A percentile compares a stretch with the other conserved stretches of the same genome.
phyloP scores from a whole-genome alignment of 2,888 invertebrate species.

The Zonitis immaculata region DNA sequence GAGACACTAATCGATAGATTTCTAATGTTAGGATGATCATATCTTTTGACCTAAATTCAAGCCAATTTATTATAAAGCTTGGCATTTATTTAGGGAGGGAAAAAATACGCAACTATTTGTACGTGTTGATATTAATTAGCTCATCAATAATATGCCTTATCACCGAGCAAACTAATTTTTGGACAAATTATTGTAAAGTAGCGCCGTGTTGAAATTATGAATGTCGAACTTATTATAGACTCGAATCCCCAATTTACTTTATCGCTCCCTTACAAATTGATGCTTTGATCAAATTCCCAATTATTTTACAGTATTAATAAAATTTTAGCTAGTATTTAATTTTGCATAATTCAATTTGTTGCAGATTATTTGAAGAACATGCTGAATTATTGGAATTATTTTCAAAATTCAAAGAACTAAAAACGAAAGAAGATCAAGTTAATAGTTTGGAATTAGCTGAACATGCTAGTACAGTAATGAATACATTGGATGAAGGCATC shows the following conservation, averaged over 20 bases:
- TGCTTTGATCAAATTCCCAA: neutral
- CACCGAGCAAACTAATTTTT: too few species aligned
- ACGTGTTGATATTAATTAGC: too few species aligned
- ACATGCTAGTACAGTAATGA: slow-evolving; percentile 87
- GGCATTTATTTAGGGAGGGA: too few species aligned
- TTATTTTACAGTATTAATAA: too few species aligned
- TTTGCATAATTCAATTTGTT: slow-evolving; percentile 27
- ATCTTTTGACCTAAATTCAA: too few species aligned
- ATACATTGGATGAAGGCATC: slow-evolving; percentile 83
- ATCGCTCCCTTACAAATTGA: neutral
- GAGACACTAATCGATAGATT: neutral
- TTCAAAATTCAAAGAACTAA: slow-evolving; percentile 73
- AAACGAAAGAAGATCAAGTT: slow-evolving; percentile 75
- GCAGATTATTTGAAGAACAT: slow-evolving; percentile 83
- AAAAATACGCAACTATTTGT: too few species aligned
- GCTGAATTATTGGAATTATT: slow-evolving; percentile 73
- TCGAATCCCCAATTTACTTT: neutral
- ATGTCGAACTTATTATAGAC: neutral
- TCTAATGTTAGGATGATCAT: too few species aligned
- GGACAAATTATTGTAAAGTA: too few species aligned
- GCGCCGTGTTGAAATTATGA: neutral
- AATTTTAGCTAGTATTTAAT: too few species aligned
- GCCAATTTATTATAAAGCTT: too few species aligned
- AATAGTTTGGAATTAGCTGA: slow-evolving; percentile 78
- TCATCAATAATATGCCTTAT: too few species aligned